A percentile compares a stretch with the other conserved stretches of the same genome.
Conservation (phyloP, 2,113 vertebrate species). For the Colaptes auratus region DNA sequence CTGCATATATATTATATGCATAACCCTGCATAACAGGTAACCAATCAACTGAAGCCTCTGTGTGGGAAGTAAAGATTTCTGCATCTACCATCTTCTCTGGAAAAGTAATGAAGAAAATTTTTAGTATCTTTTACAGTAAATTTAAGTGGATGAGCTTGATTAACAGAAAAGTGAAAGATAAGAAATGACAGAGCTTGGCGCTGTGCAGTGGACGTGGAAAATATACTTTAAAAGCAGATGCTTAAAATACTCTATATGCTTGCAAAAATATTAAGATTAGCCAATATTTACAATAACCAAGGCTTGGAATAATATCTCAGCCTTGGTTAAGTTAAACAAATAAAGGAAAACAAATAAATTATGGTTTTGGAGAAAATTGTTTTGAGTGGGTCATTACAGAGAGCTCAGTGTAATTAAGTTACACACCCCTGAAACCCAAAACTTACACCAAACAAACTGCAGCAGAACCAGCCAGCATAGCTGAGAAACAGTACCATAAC, state of each 20-base stretch:
- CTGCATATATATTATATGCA: rapidly evolving
- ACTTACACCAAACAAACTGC: background rate
- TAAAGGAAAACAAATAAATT: background rate
- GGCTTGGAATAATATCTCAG: background rate
- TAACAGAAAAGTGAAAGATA: background rate
- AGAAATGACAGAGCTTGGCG: background rate
- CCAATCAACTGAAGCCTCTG: background rate
- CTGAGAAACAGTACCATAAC: background rate
- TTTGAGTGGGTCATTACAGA: background rate
- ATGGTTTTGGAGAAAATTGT: background rate
- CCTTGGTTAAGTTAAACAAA: background rate
- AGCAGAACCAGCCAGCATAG: background rate
- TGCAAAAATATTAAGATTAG: background rate
- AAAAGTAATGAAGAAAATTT: background rate
- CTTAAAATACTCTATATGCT: background rate
- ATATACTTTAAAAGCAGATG: background rate
- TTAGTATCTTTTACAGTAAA: background rate
- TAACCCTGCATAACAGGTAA: background rate
- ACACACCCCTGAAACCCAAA: background rate
- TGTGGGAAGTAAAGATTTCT: background rate
- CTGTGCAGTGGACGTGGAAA: background rate
- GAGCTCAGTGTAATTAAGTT: background rate
- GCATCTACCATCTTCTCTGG: background rate
- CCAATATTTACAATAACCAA: background rate
- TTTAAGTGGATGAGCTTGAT: background rate